Evolutionary conservation across 2,888 invertebrate species (phyloP).

Genomic region (Aricia artaxerxes): DNA sequence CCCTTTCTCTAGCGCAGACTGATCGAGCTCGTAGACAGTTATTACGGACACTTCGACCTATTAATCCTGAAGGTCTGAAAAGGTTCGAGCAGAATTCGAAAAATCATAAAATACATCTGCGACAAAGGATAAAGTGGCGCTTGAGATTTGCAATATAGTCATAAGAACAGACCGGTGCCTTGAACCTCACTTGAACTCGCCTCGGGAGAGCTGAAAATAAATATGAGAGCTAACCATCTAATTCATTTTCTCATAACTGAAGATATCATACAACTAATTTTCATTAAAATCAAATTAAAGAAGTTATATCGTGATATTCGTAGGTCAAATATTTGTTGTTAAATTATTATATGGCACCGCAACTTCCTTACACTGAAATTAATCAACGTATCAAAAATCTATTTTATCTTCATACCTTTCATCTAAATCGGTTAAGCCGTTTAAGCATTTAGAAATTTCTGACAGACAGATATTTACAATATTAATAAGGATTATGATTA

Average conservation of each 20-base stretch:
- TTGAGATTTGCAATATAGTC: slow-evolving; percentile 26
- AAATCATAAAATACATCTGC: slow-evolving; percentile 27
- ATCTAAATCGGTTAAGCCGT: no score
- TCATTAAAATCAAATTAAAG: background rate
- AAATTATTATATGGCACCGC: no score
- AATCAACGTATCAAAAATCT: no score
- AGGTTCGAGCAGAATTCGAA: slow-evolving; percentile 21
- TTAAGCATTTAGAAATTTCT: no score
- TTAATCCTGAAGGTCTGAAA: slow-evolving; percentile 25
- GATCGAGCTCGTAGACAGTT: slow-evolving; percentile 14
- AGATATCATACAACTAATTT: background rate
- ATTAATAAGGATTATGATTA: no score
- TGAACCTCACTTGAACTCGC: slow-evolving; percentile 1
- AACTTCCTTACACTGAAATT: no score
- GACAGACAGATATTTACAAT: no score
- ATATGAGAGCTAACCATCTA: background rate
- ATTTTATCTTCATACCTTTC: no score
- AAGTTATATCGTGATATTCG: background rate
- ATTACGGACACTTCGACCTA: slow-evolving; percentile 21
- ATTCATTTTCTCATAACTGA: background rate
- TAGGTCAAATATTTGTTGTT: no score
- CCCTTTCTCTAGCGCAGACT: slow-evolving; percentile 13
- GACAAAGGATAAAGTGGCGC: slow-evolving; percentile 26
- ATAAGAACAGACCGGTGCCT: slow-evolving; percentile 12
- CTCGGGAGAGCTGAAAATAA: background rate